These are phyloP conservation scores for Drosophila eohydei DNA, from an alignment of 2,888 invertebrate genomes.

Conservation along the genomic window DNA sequence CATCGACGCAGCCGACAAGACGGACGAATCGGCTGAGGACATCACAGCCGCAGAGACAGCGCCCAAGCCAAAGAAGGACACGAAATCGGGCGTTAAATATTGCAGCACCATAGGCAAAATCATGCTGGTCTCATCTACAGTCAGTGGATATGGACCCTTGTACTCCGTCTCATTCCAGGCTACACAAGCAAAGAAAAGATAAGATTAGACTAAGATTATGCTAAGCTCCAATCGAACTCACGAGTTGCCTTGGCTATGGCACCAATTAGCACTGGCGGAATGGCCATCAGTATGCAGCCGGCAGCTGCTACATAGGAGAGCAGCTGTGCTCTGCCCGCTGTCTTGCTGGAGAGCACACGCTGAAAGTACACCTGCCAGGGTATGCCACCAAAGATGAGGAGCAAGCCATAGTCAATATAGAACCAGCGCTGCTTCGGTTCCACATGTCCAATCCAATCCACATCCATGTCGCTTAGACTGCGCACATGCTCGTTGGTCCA, in stretches of 20 bases:
- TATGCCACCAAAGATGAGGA: constrained; percentile 97
- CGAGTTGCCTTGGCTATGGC: constrained; percentile 98
- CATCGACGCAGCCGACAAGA: constrained; percentile 99
- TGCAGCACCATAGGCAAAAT: constrained; percentile 98
- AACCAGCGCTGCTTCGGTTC: constrained; percentile 90
- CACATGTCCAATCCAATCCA: constrained; percentile 95
- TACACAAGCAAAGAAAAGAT: constrained; percentile 82
- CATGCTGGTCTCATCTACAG: constrained; percentile 93
- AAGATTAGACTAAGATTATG: background rate
- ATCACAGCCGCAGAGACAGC: constrained; percentile 99
- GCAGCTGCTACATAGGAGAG: constrained; percentile 98
- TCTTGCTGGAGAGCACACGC: constrained; percentile 97
- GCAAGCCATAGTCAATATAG: constrained; percentile 94
- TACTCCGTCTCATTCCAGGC: constrained; percentile 98
- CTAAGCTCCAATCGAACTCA: constrained; percentile 84
- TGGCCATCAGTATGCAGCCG: constrained; percentile 98
- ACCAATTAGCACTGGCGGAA: constrained; percentile 98
- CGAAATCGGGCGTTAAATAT: constrained; percentile 97
- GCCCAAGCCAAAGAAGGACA: constrained; percentile 98
- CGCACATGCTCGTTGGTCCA: constrained; percentile 94
- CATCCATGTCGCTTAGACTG: constrained; percentile 92
- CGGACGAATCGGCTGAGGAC: constrained; percentile 99
- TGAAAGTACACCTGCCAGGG: constrained; percentile 99
- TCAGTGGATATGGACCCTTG: constrained; percentile 90
- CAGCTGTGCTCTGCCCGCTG: constrained; percentile 95